Evolutionary conservation across 2,797 vertebrate genomes (phyloP).

Genomic region (Dipus sagitta): DNA sequence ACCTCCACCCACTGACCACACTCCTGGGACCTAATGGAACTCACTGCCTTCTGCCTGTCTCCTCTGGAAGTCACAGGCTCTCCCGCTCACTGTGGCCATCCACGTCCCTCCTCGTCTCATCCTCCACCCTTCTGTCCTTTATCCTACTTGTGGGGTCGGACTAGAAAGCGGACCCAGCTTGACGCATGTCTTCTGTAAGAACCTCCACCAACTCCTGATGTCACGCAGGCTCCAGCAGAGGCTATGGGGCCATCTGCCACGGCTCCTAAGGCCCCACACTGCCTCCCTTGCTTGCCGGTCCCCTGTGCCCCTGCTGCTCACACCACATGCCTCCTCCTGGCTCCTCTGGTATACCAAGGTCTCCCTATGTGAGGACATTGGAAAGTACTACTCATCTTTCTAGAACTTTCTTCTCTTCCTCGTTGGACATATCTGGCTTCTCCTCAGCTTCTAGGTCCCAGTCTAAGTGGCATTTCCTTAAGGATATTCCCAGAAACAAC

Average conservation of each 20-base stretch:
- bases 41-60: background rate
- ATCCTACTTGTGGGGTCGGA: background rate
- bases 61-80: background rate
- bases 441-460: background rate
- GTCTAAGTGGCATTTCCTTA: background rate
- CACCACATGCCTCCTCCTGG: background rate
- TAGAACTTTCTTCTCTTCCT: background rate
- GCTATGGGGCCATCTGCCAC: rapidly evolving
- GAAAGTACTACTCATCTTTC: background rate
- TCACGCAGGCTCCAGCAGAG: background rate
- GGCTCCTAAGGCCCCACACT: background rate
- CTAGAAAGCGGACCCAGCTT: too few relatives aligned
- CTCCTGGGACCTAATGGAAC: background rate
- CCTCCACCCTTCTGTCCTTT: too few relatives aligned
- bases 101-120: background rate
- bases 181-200: background rate
- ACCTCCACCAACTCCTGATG: too few relatives aligned
- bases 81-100: too few relatives aligned
- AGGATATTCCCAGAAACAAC: conserved; percentile 31
- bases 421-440: background rate
- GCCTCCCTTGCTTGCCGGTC: background rate
- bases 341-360: background rate
- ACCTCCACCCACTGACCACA: background rate
- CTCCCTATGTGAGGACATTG: background rate
- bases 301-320: rapidly evolving